Conservation (phyloP, 2,113 vertebrate genomes). For the Charina bottae region DNA sequence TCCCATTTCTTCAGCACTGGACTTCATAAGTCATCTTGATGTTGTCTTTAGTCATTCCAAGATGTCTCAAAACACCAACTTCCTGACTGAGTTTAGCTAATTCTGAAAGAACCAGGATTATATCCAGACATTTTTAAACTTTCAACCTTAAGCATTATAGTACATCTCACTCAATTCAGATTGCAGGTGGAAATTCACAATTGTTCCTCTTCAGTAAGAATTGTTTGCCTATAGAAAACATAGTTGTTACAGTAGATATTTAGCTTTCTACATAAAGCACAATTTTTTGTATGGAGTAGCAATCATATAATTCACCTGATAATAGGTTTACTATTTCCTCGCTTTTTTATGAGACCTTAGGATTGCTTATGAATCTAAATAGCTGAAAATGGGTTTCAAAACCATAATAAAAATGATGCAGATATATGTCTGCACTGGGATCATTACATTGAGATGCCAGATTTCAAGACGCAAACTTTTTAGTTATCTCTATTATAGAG, state of each 20-base stretch:
- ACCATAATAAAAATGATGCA: background rate
- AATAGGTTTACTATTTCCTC: background rate
- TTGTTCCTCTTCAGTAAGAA: background rate
- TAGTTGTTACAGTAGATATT: background rate
- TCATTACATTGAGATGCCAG: background rate
- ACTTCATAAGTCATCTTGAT: background rate
- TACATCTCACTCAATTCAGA: background rate
- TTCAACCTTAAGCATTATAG: background rate
- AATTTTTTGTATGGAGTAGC: background rate
- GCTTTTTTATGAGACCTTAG: background rate
- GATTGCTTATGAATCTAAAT: background rate
- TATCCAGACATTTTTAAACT: background rate
- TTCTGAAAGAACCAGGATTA: background rate
- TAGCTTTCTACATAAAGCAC: background rate
- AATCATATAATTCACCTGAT: background rate
- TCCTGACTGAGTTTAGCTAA: background rate
- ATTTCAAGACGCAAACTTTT: background rate
- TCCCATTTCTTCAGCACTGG: background rate
- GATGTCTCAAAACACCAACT: background rate
- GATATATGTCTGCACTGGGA: background rate
- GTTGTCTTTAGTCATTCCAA: background rate
- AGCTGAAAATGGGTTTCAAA: background rate
- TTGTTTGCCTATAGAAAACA: background rate
- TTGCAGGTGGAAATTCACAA: background rate
- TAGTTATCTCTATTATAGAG: constrained; percentile 7